phyloP scores from a whole-genome alignment of 1,140 invertebrate genomes.

The Aethina tumida region DNA sequence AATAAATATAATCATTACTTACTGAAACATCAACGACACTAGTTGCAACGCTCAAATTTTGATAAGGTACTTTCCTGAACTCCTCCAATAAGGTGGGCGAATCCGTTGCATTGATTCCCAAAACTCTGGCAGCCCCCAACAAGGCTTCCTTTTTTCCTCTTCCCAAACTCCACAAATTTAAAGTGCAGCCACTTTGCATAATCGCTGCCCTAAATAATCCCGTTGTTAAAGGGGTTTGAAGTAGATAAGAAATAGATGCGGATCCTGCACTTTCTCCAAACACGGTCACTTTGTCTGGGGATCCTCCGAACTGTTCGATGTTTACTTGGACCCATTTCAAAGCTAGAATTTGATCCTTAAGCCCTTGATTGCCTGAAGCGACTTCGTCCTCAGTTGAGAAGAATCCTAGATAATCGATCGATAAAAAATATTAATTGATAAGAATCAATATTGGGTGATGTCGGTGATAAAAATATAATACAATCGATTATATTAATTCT shows the following conservation, averaged over 20 bases:
- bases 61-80: background rate
- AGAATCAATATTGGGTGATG: too few relatives aligned
- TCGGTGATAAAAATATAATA: too few relatives aligned
- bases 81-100: background rate
- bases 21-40: too few relatives aligned
- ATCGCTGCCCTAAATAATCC: conserved; percentile 4
- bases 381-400: conserved; percentile 4
- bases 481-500: too few relatives aligned
- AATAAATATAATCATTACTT: too few relatives aligned
- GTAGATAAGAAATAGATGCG: conserved; percentile 5
- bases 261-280: conserved; percentile 9
- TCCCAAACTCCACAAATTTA: conserved; percentile 1
- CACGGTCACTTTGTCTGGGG: conserved; percentile 4
- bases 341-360: conserved; percentile 6
- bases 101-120: conserved; percentile 2
- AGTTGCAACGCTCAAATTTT: background rate
- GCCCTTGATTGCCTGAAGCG: conserved; percentile 1
- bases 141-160: background rate
- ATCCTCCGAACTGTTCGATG: conserved; percentile 3
- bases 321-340: conserved; percentile 7
- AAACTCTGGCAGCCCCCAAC: background rate
- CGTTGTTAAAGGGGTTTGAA: background rate
- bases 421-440: too few relatives aligned
- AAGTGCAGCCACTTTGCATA: conserved; percentile 8
- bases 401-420: too few relatives aligned